Evolutionary conservation across 1,140 invertebrate species (phyloP).

Genomic region (Nasonia vitripennis): DNA sequence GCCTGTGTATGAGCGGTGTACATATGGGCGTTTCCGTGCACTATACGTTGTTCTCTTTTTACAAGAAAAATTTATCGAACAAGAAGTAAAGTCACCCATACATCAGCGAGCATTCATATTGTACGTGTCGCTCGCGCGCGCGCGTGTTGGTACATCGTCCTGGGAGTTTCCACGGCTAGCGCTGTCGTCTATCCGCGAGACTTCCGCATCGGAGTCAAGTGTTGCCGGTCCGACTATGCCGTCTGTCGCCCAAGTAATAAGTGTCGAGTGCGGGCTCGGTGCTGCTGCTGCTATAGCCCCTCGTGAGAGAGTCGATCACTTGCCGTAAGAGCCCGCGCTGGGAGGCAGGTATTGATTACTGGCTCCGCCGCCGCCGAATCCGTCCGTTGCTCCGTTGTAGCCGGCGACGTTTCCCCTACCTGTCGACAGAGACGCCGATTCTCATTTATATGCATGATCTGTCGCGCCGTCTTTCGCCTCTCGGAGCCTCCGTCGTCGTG

Average conservation of each 20-base stretch:
- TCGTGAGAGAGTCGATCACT: slow-evolving; percentile 59
- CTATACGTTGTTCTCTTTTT: too few relatives aligned
- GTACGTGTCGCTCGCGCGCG: not conserved
- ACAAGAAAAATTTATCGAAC: not conserved
- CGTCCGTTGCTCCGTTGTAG: slow-evolving; percentile 53
- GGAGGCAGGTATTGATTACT: slow-evolving; percentile 72
- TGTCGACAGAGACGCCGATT: slow-evolving; percentile 62
- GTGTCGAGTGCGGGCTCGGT: slow-evolving; percentile 30
- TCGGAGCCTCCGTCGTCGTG: too few relatives aligned
- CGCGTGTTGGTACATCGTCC: not conserved
- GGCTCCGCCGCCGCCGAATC: slow-evolving; percentile 51
- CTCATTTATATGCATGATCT: slow-evolving; percentile 63
- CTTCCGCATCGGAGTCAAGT: slow-evolving; percentile 1
- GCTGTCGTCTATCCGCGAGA: not conserved
- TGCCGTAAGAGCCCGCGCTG: slow-evolving; percentile 63
- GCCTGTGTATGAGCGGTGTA: slow-evolving; percentile 11
- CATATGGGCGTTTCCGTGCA: not conserved
- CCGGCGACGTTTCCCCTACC: slow-evolving; percentile 59
- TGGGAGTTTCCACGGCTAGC: not conserved
- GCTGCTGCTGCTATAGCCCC: not conserved
- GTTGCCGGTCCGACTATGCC: not conserved
- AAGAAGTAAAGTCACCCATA: not conserved
- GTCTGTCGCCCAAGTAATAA: slow-evolving; percentile 44
- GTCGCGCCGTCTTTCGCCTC: not conserved
- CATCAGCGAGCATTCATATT: not conserved